Base-by-base conservation (phyloP, 2,888 invertebrate species). In the Drosophila incognita region DNA sequence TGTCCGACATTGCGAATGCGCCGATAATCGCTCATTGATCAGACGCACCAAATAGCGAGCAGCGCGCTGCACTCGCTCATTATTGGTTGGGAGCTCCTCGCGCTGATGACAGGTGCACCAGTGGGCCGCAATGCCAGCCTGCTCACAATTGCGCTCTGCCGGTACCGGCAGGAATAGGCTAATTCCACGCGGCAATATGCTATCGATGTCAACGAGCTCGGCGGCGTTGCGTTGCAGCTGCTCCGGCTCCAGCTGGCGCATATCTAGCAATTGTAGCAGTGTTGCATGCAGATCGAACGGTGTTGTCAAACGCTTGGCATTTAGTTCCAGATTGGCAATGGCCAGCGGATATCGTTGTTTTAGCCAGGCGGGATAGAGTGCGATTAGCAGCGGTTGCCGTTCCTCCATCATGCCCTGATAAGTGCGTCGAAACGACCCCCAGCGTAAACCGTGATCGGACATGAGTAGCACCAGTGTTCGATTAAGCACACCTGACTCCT, bases 391-490 rank as follows among this genome's bases (percentile, higher is more conserved):
- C 0, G 99, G 98, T 65, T 98, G 94, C 53, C 98, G 95, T 91
- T 98, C 98, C 92, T 99, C 98, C 90, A 98, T 94, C 90, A 96
- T 94, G 2, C 97, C 97, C 93, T 98, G 97, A 92, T 96, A 97
- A 0, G 98, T 98, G 49, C 88, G 87, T 13, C 98, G 94, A 81
- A 98, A 97, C 10, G 94, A 94, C 3, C 98, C 98, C 96, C 97
- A 98, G 72, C 98, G 94, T 69, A 98, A 95, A 0, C 98, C 98
- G 90, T 98, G 98, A 91, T 98, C 98, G 92, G 98, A 98, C 94
- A 98, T 94, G 13, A 97, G 92, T 60, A 98, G 24, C 24, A 87
- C 83, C n/a, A 87, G 42, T 0, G 90, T 89, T 1, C 42, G 95
- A 93, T 59, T 96, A 91, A 67, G 93, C 92, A 71, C 93, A 91